Percentiles rank a stretch among this genome's conserved stretches.
phyloP scores from a whole-genome alignment of 2,113 vertebrate species.

The Rhombomys opimus region DNA sequence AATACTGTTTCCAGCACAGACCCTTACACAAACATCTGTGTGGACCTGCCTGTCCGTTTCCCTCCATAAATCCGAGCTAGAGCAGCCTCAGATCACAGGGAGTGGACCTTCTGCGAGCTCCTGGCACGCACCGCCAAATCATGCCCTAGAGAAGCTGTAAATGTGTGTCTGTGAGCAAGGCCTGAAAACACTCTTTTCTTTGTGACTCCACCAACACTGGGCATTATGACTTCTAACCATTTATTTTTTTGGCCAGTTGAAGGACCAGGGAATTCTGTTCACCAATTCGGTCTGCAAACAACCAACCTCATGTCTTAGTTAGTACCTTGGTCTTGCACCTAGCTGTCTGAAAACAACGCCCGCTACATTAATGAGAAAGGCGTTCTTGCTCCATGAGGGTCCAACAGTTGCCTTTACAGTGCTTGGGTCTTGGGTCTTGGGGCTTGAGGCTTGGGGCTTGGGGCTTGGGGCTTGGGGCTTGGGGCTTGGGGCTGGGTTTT shows the following conservation, averaged over 20 bases:
- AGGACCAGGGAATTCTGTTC: background rate
- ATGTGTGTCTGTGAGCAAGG: fast-evolving
- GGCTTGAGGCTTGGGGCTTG: background rate
- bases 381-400: no score
- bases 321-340: fast-evolving
- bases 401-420: background rate
- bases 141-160: fast-evolving
- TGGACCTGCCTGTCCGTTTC: background rate
- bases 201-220: background rate
- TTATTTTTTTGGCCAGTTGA: background rate
- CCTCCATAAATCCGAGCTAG: background rate
- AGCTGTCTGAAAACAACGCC: background rate
- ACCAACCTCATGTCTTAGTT: background rate
- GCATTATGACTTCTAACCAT: background rate
- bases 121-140: fast-evolving
- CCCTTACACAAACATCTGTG: fast-evolving
- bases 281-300: background rate
- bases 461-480: background rate
- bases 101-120: background rate
- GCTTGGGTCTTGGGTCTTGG: background rate
- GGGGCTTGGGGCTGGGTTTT: background rate
- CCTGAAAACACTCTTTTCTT: background rate
- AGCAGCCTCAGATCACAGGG: background rate
- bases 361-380: fast-evolving
- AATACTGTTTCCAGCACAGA: fast-evolving